A percentile compares a stretch with the other conserved stretches of the same genome.
Conservation (phyloP, 2,113 vertebrate genomes). For the Heliornis fulica region DNA sequence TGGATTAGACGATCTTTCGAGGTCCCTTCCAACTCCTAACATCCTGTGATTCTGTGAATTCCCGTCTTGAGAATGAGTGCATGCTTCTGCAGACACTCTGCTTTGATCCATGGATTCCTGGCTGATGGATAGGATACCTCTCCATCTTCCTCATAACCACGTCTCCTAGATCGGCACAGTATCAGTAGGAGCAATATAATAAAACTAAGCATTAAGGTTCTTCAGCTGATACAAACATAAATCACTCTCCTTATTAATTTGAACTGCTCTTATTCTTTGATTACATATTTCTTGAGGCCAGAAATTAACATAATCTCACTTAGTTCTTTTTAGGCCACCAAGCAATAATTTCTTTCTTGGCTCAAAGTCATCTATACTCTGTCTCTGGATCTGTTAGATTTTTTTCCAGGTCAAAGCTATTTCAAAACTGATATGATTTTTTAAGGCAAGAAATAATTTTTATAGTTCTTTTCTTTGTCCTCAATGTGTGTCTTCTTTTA, state of each 20-base stretch:
- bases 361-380: background rate
- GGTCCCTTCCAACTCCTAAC: no score
- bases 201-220: background rate
- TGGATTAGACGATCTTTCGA: no score
- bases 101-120: constrained; percentile 1
- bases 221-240: background rate
- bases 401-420: background rate
- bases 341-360: background rate
- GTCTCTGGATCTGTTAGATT: background rate
- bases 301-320: background rate
- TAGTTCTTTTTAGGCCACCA: background rate
- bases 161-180: background rate
- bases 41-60: no score
- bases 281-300: background rate
- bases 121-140: background rate
- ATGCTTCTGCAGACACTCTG: background rate
- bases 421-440: background rate
- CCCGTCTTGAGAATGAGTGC: no score
- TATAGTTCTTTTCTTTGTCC: background rate
- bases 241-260: background rate
- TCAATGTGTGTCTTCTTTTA: background rate
- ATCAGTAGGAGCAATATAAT: background rate
- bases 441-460: background rate
- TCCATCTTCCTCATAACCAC: background rate
- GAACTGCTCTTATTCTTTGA: background rate